A percentile compares a stretch with the other conserved stretches of the same genome.
Evolutionary conservation across 2,113 vertebrate species (phyloP).

Genomic region (Perca flavescens): DNA sequence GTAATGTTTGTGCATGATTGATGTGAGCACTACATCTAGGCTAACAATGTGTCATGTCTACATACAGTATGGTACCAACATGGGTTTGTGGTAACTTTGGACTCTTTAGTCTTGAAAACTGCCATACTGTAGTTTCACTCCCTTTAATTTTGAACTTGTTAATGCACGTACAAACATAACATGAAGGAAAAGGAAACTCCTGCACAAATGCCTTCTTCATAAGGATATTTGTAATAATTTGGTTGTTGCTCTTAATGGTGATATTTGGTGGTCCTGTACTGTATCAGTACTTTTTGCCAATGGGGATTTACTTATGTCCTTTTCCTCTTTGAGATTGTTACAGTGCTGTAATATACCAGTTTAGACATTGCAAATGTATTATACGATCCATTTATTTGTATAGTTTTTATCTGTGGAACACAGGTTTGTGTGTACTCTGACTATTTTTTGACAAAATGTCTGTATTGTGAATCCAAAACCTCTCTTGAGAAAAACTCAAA

Average conservation of each 20-base stretch:
- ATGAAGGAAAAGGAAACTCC: neutral
- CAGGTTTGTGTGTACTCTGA: constrained; percentile 14
- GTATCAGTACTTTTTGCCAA: constrained; percentile 66
- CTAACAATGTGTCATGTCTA: neutral
- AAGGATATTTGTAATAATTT: neutral
- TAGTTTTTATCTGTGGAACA: neutral
- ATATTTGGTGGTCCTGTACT: constrained; percentile 56
- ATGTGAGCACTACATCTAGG: neutral
- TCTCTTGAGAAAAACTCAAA: neutral
- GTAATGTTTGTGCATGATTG: neutral
- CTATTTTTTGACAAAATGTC: constrained; percentile 5
- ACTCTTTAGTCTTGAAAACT: neutral
- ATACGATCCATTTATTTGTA: neutral
- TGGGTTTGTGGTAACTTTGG: neutral
- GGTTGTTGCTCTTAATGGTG: neutral
- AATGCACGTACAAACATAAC: neutral
- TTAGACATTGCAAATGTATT: constrained; percentile 20
- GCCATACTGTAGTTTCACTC: neutral
- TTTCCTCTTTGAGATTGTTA: constrained; percentile 20
- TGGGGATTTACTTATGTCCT: constrained; percentile 5
- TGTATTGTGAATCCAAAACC: constrained; percentile 10
- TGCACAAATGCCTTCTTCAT: neutral
- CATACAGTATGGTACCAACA: too few species aligned
- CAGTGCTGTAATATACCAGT: constrained; percentile 10
- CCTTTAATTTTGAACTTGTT: neutral